Conservation (phyloP, 2,113 vertebrate genomes). For the Uropsilus gracilis region DNA sequence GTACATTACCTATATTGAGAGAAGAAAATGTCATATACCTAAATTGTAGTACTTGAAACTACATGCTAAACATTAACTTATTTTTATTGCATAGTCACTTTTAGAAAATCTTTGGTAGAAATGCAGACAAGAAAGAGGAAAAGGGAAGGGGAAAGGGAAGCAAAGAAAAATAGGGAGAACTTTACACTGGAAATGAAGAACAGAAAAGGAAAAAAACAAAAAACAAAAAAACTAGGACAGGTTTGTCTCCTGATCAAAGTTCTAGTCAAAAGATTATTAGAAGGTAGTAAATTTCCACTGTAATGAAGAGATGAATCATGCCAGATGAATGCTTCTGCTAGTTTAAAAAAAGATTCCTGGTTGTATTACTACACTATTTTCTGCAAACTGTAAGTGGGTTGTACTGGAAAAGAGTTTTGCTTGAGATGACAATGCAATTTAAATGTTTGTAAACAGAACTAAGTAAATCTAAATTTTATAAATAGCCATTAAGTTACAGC, state of each 20-base stretch:
- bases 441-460: background rate
- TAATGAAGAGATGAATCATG: conserved; percentile 18
- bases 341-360: conserved; percentile 51
- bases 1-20: conserved; percentile 87
- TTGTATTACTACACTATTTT: background rate
- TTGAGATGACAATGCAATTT: background rate
- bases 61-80: background rate
- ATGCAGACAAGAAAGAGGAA: background rate
- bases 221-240: too few relatives aligned
- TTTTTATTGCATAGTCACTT: background rate
- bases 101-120: background rate
- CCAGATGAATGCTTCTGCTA: background rate
- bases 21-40: background rate
- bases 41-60: background rate
- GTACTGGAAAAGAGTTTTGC: background rate
- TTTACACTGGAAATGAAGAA: background rate
- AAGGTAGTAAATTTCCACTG: conserved; percentile 5
- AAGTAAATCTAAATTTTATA: background rate
- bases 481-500: background rate
- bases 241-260: background rate
- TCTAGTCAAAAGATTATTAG: background rate
- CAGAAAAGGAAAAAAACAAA: too few relatives aligned
- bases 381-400: background rate
- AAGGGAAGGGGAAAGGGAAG: background rate
- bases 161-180: background rate